Percentiles rank a stretch among this genome's conserved stretches.
These are phyloP conservation scores for Myotis pilosus DNA, from an alignment of 2,797 vertebrate genomes.

Conservation along the genomic window DNA sequence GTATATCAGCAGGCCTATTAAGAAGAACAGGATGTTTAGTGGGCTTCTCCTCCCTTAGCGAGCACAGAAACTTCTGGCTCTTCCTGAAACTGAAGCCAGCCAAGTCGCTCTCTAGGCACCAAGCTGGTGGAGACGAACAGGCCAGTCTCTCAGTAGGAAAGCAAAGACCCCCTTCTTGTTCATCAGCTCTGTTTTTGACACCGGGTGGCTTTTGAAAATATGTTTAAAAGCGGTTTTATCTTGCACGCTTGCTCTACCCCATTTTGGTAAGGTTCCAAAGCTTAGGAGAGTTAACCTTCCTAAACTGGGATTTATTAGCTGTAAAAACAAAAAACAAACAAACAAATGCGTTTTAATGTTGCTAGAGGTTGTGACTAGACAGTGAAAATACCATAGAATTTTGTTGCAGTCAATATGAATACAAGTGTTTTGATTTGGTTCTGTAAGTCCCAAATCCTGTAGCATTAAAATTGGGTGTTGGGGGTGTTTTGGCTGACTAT, in stretches of 20 bases:
- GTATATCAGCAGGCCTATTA: slow-evolving; percentile 54
- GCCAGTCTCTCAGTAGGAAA: neutral
- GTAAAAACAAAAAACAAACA: neutral
- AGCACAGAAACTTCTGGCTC: slow-evolving; percentile 51
- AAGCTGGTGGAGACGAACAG: neutral
- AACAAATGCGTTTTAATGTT: slow-evolving; percentile 8
- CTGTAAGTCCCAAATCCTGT: neutral
- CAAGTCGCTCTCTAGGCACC: neutral
- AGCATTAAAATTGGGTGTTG: neutral
- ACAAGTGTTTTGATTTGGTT: neutral
- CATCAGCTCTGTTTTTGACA: neutral
- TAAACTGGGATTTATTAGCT: slow-evolving; percentile 41
- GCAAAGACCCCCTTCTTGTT: neutral
- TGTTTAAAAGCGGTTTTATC: neutral
- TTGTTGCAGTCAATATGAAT: slow-evolving; percentile 2
- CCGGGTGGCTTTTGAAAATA: slow-evolving; percentile 44
- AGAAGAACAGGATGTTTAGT: slow-evolving; percentile 60
- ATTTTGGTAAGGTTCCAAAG: slow-evolving; percentile 38
- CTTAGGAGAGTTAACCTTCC: slow-evolving; percentile 42
- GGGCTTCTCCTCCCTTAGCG: neutral
- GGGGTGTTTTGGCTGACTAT: neutral
- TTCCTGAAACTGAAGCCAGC: neutral
- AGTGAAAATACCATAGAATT: slow-evolving; percentile 35
- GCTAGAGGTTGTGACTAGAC: slow-evolving; percentile 34
- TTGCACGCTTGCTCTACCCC: neutral